Conservation (phyloP, 2,888 invertebrate species). For the Drosophila merina region DNA sequence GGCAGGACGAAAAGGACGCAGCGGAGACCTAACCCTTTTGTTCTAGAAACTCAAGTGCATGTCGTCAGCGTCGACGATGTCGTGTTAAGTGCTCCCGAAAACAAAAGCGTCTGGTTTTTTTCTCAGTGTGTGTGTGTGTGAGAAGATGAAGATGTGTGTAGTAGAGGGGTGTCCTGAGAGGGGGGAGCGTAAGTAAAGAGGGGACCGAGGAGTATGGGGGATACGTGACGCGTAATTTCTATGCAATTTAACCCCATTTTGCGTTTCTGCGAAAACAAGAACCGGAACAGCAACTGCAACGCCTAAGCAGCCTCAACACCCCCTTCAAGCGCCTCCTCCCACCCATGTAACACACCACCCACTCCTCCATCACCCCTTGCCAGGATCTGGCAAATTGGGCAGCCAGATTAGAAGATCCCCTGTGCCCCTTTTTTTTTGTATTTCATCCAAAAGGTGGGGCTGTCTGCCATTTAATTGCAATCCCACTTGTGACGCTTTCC, state of each 20-base stretch:
- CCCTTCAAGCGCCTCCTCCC: slow-evolving; percentile 16
- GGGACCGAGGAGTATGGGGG: slow-evolving; percentile 16
- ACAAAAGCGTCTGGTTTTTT: slow-evolving; percentile 55
- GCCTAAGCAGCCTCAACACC: slow-evolving; percentile 34
- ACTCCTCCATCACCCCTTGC: slow-evolving; percentile 1
- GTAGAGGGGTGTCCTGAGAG: background rate
- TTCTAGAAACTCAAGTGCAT: slow-evolving; percentile 80
- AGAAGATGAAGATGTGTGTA: background rate
- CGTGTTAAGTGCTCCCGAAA: slow-evolving; percentile 81
- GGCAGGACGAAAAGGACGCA: background rate
- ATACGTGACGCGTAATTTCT: slow-evolving; percentile 66
- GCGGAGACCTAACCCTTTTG: slow-evolving; percentile 56
- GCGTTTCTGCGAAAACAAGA: slow-evolving; percentile 53
- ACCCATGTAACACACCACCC: background rate
- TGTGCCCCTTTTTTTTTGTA: background rate
- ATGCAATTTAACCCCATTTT: slow-evolving; percentile 80
- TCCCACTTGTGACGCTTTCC: slow-evolving; percentile 21
- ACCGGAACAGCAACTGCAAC: slow-evolving; percentile 37
- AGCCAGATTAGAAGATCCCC: slow-evolving; percentile 34
- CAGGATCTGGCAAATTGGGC: slow-evolving; percentile 30
- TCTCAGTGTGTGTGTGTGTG: slow-evolving; percentile 4
- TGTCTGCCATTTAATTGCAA: slow-evolving; percentile 44
- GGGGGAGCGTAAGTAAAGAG: background rate
- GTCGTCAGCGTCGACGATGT: slow-evolving; percentile 78
- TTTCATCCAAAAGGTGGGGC: background rate